Evolutionary conservation across 2,888 invertebrate genomes (phyloP).

Genomic region (Physocephala rufipes): DNA sequence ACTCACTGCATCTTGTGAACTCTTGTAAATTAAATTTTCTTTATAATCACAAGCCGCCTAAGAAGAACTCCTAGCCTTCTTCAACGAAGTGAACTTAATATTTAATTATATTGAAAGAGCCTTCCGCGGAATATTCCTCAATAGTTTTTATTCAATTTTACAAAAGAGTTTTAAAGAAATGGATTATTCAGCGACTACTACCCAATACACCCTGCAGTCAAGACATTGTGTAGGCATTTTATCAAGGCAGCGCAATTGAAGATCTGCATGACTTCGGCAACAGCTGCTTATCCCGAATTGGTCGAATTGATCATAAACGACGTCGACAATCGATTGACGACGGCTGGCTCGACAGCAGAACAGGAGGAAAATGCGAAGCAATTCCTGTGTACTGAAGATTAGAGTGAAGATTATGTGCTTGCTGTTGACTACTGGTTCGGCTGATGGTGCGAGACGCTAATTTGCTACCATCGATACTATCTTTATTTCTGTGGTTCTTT

Average conservation of each 20-base stretch:
- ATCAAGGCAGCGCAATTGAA: no score
- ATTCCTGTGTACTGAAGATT: slow-evolving; percentile 22
- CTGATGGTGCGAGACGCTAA: not conserved
- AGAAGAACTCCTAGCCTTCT: not conserved
- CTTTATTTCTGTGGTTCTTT: no score
- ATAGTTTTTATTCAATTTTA: not conserved
- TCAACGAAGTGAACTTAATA: no score
- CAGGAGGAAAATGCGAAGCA: no score
- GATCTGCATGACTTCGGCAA: not conserved
- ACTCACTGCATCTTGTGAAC: no score
- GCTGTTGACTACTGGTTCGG: slow-evolving; percentile 27
- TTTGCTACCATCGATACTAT: not conserved
- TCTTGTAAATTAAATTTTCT: no score
- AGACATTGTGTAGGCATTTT: no score
- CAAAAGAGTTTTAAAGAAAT: no score
- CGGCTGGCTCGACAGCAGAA: not conserved
- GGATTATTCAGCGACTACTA: no score
- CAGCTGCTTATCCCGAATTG: not conserved
- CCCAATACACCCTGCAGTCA: not conserved
- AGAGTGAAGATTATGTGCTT: slow-evolving; percentile 25
- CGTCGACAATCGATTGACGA: not conserved
- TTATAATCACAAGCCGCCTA: not conserved
- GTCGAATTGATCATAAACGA: no score
- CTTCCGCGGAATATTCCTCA: not conserved
- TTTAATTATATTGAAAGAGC: no score